A percentile compares a stretch with the other conserved stretches of the same genome.
Evolutionary conservation across 2,888 invertebrate species (phyloP).

Genomic region (Anaspis maculata): DNA sequence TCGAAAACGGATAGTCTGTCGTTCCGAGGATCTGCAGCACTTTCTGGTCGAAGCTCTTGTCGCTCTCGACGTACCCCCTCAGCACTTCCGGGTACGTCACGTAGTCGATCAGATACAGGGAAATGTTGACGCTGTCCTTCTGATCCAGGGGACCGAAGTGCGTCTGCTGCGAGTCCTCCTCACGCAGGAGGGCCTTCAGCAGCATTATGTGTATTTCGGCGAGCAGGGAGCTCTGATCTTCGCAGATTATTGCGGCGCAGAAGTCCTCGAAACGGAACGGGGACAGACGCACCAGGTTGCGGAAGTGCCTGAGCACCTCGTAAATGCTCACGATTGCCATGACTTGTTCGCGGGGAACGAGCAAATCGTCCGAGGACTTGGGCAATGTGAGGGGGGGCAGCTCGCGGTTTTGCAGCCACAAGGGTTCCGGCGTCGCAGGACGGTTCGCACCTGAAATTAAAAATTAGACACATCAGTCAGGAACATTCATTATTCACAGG

Average conservation of each 20-base stretch:
- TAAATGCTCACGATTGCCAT: slow-evolving; percentile 83
- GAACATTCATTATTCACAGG: too few relatives aligned
- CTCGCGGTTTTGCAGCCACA: slow-evolving; percentile 82
- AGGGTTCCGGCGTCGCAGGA: slow-evolving; percentile 78
- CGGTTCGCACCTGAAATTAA: too few relatives aligned
- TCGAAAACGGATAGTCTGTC: slow-evolving; percentile 83
- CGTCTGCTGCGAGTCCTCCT: slow-evolving; percentile 91
- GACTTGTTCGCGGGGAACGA: slow-evolving; percentile 68
- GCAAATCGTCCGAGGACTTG: slow-evolving; percentile 81
- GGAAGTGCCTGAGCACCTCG: slow-evolving; percentile 90
- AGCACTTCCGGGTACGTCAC: slow-evolving; percentile 96
- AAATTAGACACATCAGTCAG: too few relatives aligned
- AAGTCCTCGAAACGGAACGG: slow-evolving; percentile 96
- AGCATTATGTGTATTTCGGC: slow-evolving; percentile 93
- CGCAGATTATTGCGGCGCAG: slow-evolving; percentile 84
- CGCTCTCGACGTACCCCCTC: slow-evolving; percentile 85
- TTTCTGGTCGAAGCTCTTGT: slow-evolving; percentile 66
- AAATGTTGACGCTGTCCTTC: slow-evolving; percentile 93
- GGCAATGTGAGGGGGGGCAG: slow-evolving; percentile 70
- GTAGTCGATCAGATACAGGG: slow-evolving; percentile 85
- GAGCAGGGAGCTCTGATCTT: slow-evolving; percentile 85
- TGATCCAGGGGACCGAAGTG: slow-evolving; percentile 95
- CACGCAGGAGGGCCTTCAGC: slow-evolving; percentile 79
- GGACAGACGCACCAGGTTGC: slow-evolving; percentile 82
- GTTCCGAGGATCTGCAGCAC: slow-evolving; percentile 61